A percentile compares a stretch with the other conserved stretches of the same genome.
Evolutionary conservation across 2,797 vertebrate genomes (phyloP).

Genomic region (Enteromius trimaculatus): DNA sequence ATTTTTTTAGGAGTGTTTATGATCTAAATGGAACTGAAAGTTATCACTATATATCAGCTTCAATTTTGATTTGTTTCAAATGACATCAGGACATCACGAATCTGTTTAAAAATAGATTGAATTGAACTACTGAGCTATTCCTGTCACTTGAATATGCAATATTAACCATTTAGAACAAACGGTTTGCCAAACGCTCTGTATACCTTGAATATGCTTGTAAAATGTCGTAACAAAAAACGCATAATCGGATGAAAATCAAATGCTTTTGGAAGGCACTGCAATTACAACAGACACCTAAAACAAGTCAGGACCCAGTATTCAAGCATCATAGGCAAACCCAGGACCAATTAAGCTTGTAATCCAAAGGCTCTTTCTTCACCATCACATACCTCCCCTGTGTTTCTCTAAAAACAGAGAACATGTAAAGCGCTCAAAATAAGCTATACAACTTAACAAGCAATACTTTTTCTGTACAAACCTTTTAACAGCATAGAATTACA

Average conservation of each 20-base stretch:
- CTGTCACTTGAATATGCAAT: neutral
- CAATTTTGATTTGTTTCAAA: neutral
- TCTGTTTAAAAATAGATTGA: neutral
- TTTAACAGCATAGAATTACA: constrained; percentile 40
- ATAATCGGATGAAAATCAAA: neutral
- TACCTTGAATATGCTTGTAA: neutral
- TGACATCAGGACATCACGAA: neutral
- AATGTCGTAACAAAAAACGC: too few species aligned
- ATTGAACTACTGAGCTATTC: neutral
- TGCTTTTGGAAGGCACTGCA: constrained; percentile 37
- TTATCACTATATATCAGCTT: neutral
- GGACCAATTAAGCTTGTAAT: neutral
- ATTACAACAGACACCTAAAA: neutral
- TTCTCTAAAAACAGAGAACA: constrained; percentile 51
- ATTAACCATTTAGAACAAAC: neutral
- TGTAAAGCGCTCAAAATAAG: constrained; percentile 37
- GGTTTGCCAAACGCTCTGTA: neutral
- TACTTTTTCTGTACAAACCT: constrained; percentile 17
- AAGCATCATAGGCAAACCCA: constrained; percentile 39
- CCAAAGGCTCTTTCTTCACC: constrained; percentile 6
- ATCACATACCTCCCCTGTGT: constrained; percentile 21
- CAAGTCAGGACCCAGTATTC: constrained; percentile 31
- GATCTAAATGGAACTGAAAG: neutral
- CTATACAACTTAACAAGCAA: constrained; percentile 35
- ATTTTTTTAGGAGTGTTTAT: neutral